A percentile compares a stretch with the other conserved stretches of the same genome.
Evolutionary conservation across 2,797 vertebrate genomes (phyloP).

Genomic region (Chromobotia macracanthus): DNA sequence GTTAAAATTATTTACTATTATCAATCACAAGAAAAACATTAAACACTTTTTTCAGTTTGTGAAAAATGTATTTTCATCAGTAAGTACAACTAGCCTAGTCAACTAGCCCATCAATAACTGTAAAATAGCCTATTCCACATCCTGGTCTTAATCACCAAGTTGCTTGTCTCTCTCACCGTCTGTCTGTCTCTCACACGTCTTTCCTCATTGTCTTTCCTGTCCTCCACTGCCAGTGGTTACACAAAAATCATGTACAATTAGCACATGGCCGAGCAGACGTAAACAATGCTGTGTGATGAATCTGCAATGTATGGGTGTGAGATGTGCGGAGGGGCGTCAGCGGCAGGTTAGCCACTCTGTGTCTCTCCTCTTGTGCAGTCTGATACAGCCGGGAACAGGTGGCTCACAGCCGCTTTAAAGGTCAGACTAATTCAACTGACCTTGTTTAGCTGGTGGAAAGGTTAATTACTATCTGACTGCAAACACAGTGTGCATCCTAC

Average conservation of each 20-base stretch:
- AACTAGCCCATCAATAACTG: too few relatives aligned
- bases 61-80: too few relatives aligned
- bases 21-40: too few relatives aligned
- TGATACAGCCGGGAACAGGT: conserved; percentile 24
- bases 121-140: too few relatives aligned
- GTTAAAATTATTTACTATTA: too few relatives aligned
- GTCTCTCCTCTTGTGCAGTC: background rate
- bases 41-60: too few relatives aligned
- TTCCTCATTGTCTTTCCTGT: background rate
- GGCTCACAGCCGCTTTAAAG: conserved; percentile 36
- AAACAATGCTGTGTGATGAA: background rate
- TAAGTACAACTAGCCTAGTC: too few relatives aligned
- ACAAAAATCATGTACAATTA: too few relatives aligned
- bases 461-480: conserved; percentile 41
- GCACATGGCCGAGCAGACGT: too few relatives aligned
- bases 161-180: background rate
- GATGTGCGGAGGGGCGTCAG: background rate
- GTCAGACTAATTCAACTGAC: conserved; percentile 33
- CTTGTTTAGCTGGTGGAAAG: conserved; percentile 43
- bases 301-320: background rate
- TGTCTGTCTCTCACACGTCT: background rate
- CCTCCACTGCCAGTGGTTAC: background rate
- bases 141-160: background rate
- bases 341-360: background rate
- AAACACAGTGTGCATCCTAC: conserved; percentile 33